Base-by-base conservation (phyloP, 2,888 invertebrate species). In the Reticulitermes lucifugus region DNA sequence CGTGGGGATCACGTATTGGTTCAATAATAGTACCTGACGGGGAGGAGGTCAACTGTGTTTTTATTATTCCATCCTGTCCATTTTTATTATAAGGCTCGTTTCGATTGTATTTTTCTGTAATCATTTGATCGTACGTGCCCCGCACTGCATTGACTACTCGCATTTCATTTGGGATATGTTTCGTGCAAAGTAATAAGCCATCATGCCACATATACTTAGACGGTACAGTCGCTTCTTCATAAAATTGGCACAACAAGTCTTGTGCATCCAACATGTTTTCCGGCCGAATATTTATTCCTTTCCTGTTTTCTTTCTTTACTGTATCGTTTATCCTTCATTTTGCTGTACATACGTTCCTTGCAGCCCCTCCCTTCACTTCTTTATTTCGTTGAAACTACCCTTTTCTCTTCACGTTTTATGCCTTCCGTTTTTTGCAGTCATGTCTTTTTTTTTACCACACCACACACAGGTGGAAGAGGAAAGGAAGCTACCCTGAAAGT, bases 151-250 rank as follows among this genome's bases (percentile, higher is more conserved):
- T 73, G 12, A 73, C 41, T 73, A 41, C 73, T 73, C 73, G 18
- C 73, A 35, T 73, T 73, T 73, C 73, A 73, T 73, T 73, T 73
- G 73, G 73, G 14, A 35, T 41, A 35, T 35, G 18, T 18, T 73
- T 46, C 77, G 22, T 77, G 77, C 77, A 77, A 77, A 77, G 77
- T 77, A 77, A 77, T 77, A 77, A 77, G 77, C 77, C 46, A 77
- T 77, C 77, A 51, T 21, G 77, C 43, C 77, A 77, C 77, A 77
- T 77, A 77, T 51, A 77, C 77, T 77, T 77, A 77, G 10, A 46
- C n/a, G 7, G 77, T 77, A 77, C 77, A 46, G n/a, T 0, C 25
- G 35, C 5, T 43, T 77, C 43, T 25, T 25, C n/a, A 10, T 25
- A 7, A 65, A 65, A 65, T 6, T 25, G 25, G 65, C 6, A 12